A percentile compares a stretch with the other conserved stretches of the same genome.
Evolutionary conservation across 2,113 vertebrate species (phyloP).

Genomic region (Lichenostomus cassidix): DNA sequence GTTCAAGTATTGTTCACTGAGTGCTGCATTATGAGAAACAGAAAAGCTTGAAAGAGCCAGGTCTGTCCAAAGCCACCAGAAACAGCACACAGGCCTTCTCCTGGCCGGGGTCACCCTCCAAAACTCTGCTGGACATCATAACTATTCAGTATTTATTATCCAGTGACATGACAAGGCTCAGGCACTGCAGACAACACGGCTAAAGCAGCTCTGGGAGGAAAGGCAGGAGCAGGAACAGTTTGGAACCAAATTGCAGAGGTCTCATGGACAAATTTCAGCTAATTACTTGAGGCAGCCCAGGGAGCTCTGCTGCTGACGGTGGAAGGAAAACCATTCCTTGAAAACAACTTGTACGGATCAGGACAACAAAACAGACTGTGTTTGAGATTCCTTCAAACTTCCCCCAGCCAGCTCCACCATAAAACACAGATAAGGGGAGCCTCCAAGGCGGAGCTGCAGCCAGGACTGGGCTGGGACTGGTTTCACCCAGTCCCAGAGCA

Average conservation of each 20-base stretch:
- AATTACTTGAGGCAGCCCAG: background rate
- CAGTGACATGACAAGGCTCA: background rate
- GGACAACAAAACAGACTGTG: background rate
- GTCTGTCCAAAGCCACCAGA: background rate
- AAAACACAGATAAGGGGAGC: background rate
- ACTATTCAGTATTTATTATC: background rate
- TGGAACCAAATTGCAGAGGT: background rate
- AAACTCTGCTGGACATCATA: background rate
- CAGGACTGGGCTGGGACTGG: background rate
- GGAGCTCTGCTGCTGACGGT: background rate
- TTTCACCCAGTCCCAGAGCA: background rate
- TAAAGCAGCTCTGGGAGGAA: background rate
- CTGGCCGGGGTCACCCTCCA: background rate
- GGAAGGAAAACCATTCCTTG: background rate
- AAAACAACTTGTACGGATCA: background rate
- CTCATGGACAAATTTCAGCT: background rate
- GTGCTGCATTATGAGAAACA: background rate
- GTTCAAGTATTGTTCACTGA: background rate
- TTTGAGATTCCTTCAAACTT: background rate
- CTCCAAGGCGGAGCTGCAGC: accelerated
- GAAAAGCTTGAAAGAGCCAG: background rate
- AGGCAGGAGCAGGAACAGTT: background rate
- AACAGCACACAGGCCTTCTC: background rate
- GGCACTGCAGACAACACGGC: background rate
- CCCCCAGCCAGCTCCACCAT: background rate